Evolutionary conservation across 2,797 vertebrate genomes (phyloP).

Genomic region (Fistularia tabacaria): DNA sequence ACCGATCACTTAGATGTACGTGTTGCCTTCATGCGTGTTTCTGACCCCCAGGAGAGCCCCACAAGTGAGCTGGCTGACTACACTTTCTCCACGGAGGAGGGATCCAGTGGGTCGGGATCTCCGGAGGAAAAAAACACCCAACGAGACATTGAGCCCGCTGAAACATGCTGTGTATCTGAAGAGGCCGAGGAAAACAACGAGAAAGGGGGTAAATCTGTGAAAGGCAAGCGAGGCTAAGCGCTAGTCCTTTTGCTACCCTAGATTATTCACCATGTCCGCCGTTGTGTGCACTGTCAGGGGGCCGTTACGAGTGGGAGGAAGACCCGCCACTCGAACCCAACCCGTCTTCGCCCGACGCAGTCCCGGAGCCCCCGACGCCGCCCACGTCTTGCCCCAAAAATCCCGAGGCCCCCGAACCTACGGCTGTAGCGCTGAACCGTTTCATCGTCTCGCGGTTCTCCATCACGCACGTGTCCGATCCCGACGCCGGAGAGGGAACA

Average conservation of each 20-base stretch:
- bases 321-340: constrained; percentile 64
- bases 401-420: constrained; percentile 69
- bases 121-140: constrained; percentile 34
- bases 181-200: constrained; percentile 54
- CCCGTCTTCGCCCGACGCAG: constrained; percentile 55
- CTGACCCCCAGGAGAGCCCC: constrained; percentile 85
- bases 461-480: constrained; percentile 91
- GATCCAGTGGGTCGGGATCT: constrained; percentile 53
- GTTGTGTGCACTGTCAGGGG: constrained; percentile 61
- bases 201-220: constrained; percentile 72
- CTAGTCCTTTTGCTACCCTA: background rate
- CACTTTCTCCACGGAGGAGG: constrained; percentile 71
- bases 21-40: background rate
- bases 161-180: constrained; percentile 44
- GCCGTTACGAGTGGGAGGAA: constrained; percentile 72
- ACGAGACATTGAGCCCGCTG: constrained; percentile 17
- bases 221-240: background rate
- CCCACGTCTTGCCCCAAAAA: constrained; percentile 40
- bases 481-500: constrained; percentile 74
- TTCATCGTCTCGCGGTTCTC: constrained; percentile 95
- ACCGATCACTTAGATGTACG: background rate
- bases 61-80: constrained; percentile 86
- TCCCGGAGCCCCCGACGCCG: constrained; percentile 27
- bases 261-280: background rate
- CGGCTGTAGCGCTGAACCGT: constrained; percentile 76